phyloP scores from a whole-genome alignment of 2,113 vertebrate genomes.

The Anguilla rostrata region DNA sequence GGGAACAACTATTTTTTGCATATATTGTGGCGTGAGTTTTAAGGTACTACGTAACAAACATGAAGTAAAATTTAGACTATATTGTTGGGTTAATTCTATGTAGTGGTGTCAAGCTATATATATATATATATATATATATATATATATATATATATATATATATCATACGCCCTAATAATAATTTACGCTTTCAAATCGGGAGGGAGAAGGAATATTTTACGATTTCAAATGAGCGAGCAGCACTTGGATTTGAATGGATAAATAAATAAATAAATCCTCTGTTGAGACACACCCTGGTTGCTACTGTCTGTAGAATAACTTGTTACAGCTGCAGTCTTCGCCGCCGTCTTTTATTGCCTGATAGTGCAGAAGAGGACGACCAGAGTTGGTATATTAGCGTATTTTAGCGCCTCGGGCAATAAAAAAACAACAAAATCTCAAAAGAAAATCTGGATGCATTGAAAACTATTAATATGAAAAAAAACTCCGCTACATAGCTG shows the following conservation, averaged over 20 bases:
- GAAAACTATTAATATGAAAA: conserved; percentile 2
- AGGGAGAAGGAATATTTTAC: background rate
- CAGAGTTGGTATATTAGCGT: conserved; percentile 15
- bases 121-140: background rate
- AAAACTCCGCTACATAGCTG: background rate
- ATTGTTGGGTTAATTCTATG: background rate
- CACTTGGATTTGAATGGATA: conserved; percentile 22
- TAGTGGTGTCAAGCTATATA: background rate
- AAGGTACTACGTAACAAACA: background rate
- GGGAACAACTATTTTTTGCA: background rate
- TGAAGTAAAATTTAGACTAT: background rate
- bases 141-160: background rate
- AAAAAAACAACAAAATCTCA: background rate
- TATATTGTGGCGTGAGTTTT: background rate
- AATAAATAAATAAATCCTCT: conserved; percentile 40
- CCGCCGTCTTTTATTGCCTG: conserved; percentile 42
- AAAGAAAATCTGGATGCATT: background rate
- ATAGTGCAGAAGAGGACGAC: background rate
- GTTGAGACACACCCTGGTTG: conserved; percentile 70
- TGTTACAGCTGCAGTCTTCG: conserved; percentile 52
- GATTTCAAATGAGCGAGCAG: background rate
- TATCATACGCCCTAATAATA: background rate
- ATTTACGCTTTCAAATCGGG: background rate
- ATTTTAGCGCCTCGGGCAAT: background rate
- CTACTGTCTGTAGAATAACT: conserved; percentile 61